Percentiles rank a stretch among this genome's conserved stretches.
Conservation (phyloP, 35 echinoderm and acorn worm species). For the Holothuria glaberrima region DNA sequence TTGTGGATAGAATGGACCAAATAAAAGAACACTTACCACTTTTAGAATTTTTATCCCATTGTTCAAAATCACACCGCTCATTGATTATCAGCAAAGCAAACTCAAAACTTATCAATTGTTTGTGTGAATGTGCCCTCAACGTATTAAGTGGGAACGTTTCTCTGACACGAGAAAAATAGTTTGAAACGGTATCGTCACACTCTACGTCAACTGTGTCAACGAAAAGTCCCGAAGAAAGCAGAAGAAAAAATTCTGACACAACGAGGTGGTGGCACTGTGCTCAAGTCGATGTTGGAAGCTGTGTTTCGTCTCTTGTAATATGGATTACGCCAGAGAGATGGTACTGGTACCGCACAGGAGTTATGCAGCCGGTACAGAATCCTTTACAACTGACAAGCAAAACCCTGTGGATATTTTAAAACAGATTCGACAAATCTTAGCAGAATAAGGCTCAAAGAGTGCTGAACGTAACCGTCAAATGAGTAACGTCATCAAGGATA, state of each 20-base stretch:
- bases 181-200: background rate
- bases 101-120: background rate
- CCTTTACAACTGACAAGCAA: background rate
- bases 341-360: background rate
- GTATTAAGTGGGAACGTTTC: background rate
- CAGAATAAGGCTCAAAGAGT: background rate
- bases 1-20: background rate
- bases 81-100: background rate
- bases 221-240: too few species aligned
- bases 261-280: background rate
- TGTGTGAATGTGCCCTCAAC: constrained; percentile 26
- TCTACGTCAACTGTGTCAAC: constrained; percentile 1
- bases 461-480: background rate
- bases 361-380: too few species aligned
- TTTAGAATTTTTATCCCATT: background rate
- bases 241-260: too few species aligned
- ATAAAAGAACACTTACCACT: background rate
- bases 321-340: background rate
- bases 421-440: background rate
- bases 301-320: too few species aligned
- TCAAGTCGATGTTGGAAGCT: constrained; percentile 2
- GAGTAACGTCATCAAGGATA: background rate
- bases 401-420: too few species aligned
- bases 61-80: background rate
- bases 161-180: background rate